A percentile compares a stretch with the other conserved stretches of the same genome.
Conservation (phyloP, 2,888 invertebrate species). For the Morpho helenor region DNA sequence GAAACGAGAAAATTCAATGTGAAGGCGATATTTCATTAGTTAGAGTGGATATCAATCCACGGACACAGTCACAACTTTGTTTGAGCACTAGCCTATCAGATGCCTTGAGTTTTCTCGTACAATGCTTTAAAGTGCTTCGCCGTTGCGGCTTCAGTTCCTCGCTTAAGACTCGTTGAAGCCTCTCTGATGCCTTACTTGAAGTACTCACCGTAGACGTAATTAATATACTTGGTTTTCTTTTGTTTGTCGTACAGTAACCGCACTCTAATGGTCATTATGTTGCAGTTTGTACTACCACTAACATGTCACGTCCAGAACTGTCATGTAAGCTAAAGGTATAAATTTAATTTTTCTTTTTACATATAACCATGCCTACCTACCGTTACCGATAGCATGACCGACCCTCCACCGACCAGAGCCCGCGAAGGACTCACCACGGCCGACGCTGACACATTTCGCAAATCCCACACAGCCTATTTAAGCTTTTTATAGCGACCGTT, state of each 20-base stretch:
- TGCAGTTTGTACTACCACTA: slow-evolving; percentile 80
- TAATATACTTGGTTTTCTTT: slow-evolving; percentile 73
- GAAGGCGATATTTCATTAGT: slow-evolving; percentile 23
- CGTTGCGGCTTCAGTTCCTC: slow-evolving; percentile 72
- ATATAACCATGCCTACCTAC: slow-evolving; percentile 65
- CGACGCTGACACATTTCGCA: slow-evolving; percentile 66
- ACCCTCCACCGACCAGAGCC: slow-evolving; percentile 49
- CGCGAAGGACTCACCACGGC: slow-evolving; percentile 58
- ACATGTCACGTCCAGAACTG: slow-evolving; percentile 79
- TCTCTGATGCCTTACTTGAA: slow-evolving; percentile 70
- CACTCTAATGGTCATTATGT: slow-evolving; percentile 80
- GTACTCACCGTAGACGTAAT: slow-evolving; percentile 75
- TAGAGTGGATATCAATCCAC: neutral
- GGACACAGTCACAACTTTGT: slow-evolving; percentile 14
- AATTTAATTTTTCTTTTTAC: slow-evolving; percentile 75
- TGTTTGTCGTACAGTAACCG: slow-evolving; percentile 79
- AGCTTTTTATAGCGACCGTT: slow-evolving; percentile 75
- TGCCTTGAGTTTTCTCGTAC: slow-evolving; percentile 61
- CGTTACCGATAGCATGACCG: slow-evolving; percentile 65
- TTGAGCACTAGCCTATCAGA: slow-evolving; percentile 32
- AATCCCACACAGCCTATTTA: slow-evolving; percentile 72
- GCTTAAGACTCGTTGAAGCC: slow-evolving; percentile 72
- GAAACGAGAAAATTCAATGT: slow-evolving; percentile 64
- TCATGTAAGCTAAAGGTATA: slow-evolving; percentile 79
- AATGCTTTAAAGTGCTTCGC: slow-evolving; percentile 71